Evolutionary conservation across 2,888 invertebrate genomes (phyloP).

Genomic region (Pyrocoelia pectoralis): DNA sequence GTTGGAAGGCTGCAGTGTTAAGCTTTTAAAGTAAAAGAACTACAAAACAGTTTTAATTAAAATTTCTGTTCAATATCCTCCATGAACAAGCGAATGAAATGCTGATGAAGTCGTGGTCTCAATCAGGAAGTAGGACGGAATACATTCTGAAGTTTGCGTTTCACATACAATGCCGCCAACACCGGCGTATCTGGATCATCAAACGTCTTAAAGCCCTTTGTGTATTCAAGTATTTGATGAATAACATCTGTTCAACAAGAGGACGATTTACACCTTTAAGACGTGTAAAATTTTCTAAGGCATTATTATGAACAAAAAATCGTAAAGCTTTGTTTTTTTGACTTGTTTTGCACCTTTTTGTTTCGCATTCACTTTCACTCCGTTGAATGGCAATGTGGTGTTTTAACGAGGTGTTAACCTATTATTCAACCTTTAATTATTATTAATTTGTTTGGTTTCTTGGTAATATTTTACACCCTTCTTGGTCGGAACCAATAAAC

Average conservation of each 20-base stretch:
- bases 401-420: not conserved
- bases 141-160: slow-evolving; percentile 30
- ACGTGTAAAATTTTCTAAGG: not conserved
- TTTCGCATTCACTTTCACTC: not conserved
- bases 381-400: not conserved
- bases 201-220: slow-evolving; percentile 44
- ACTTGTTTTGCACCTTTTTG: not conserved
- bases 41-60: slow-evolving; percentile 26
- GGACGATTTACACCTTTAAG: slow-evolving; percentile 36
- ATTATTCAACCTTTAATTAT: not conserved
- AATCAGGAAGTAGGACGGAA: slow-evolving; percentile 28
- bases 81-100: slow-evolving; percentile 17
- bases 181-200: slow-evolving; percentile 44
- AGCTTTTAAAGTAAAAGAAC: slow-evolving; percentile 13
- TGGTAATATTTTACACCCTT: no score
- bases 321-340: not conserved
- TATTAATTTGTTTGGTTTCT: not conserved
- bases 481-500: no score
- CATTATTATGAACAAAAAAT: slow-evolving; percentile 1
- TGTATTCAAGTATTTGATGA: slow-evolving; percentile 42
- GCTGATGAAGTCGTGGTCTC: slow-evolving; percentile 1
- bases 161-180: slow-evolving; percentile 43
- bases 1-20: not conserved
- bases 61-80: slow-evolving; percentile 21
- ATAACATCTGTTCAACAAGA: slow-evolving; percentile 37